Percentiles rank a stretch among this genome's conserved stretches.
Conservation (phyloP, 2,797 vertebrate genomes). For the Bucorvus abyssinicus region DNA sequence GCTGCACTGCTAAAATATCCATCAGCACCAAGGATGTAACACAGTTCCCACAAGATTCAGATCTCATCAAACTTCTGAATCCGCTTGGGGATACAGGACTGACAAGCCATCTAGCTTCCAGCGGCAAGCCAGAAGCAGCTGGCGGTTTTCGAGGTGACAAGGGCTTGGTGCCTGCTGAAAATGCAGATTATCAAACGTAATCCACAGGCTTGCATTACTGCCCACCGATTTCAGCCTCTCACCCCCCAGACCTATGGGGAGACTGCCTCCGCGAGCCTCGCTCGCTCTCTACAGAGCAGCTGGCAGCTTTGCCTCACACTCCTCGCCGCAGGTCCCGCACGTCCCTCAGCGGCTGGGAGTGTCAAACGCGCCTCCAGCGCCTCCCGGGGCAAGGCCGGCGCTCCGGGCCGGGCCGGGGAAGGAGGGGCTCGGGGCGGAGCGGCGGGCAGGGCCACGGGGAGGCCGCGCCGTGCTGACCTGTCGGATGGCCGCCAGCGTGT, state of each 20-base stretch:
- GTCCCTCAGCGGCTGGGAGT: rapidly evolving
- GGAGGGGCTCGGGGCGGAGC: neutral
- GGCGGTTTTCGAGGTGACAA: rapidly evolving
- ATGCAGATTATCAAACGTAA: rapidly evolving
- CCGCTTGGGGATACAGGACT: neutral
- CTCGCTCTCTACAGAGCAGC: rapidly evolving
- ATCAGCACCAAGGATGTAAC: neutral
- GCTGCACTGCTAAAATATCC: neutral
- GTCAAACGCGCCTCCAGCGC: neutral
- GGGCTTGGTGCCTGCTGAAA: neutral
- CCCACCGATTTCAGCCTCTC: neutral
- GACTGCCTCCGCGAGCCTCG: neutral
- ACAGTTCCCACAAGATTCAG: neutral
- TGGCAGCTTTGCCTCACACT: neutral
- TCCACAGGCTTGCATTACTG: neutral
- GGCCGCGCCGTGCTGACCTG: constrained; percentile 75
- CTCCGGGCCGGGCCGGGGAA: neutral
- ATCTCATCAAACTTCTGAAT: neutral
- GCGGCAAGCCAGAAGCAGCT: rapidly evolving
- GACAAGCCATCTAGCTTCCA: neutral
- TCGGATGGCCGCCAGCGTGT: constrained; percentile 89
- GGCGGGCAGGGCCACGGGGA: neutral
- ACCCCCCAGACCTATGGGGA: rapidly evolving
- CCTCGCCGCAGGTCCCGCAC: rapidly evolving
- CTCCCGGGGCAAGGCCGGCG: too few species aligned